Base-by-base conservation (phyloP, 1,140 invertebrate species). In the Andrena cerasifolii region DNA sequence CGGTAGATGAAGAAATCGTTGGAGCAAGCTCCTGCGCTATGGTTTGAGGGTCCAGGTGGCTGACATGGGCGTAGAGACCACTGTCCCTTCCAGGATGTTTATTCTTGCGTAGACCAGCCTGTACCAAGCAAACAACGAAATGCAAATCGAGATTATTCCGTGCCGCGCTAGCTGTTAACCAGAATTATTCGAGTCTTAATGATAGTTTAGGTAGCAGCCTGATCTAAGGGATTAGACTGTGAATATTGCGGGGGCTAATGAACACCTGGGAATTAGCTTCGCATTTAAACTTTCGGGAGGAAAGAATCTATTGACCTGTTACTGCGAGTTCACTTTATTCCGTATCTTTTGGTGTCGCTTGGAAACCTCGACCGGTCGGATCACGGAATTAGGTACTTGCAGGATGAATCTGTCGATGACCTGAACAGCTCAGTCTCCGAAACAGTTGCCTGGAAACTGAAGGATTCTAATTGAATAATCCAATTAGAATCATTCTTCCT, bases 121-220 rank as follows among this genome's bases (percentile, higher is more conserved):
- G 77, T 75, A 74, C 78, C 85, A 76, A 82, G 84, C 83, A 90
- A 90, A 90, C 86, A 88, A 87, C 86, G 80, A 88, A 91, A 92
- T 92, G 91, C 90, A 92, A 92, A 92, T 92, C 85, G 88, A 92
- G 91, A 92, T 92, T 92, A 91, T 88, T 89, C 87, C 83, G 58
- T 74, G 33, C 79, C 76, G 72, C 54, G 87, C 90, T 89, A 85
- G 90, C 91, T 89, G 91, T 92, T 92, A 92, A 92, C 91, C 89
- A 92, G 91, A 92, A 92, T 93, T 93, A 92, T 93, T 93, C 91
- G 91, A 93, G 90, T 92, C 91, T 93, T 92, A 93, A 92, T 92
- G 91, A 93, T 90, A 90, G 92, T 91, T 93, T 93, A 92, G 90
- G 88, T 87, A 86, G 84, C 86, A 83, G 85, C 86, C 88, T 91